A percentile compares a stretch with the other conserved stretches of the same genome.
These are phyloP conservation scores for Plagodis dolabraria DNA, from an alignment of 2,888 invertebrate species.

Conservation along the genomic window DNA sequence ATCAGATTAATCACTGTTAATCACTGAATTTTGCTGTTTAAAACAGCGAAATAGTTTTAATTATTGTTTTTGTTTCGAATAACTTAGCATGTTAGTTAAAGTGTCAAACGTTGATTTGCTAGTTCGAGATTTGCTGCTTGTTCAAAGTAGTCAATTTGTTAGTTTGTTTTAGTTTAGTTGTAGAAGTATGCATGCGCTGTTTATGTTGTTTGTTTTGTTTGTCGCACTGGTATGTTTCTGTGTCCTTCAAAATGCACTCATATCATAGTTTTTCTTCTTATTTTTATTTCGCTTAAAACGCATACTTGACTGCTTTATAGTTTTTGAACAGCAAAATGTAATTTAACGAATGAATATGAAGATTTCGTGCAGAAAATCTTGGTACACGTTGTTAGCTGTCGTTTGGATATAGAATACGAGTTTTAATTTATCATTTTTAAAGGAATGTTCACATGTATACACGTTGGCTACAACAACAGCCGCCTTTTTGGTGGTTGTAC, in stretches of 20 bases:
- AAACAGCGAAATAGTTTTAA: constrained; percentile 47
- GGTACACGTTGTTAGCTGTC: constrained; percentile 57
- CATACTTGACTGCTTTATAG: constrained; percentile 62
- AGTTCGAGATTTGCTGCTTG: constrained; percentile 38
- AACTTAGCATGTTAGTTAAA: constrained; percentile 47
- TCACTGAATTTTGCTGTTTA: constrained; percentile 69
- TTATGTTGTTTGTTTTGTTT: constrained; percentile 40
- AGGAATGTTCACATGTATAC: constrained; percentile 77
- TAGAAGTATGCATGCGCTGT: constrained; percentile 31
- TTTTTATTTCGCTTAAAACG: constrained; percentile 59
- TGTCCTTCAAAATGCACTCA: constrained; percentile 80
- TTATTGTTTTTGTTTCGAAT: constrained; percentile 39
- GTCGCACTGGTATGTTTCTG: constrained; percentile 67
- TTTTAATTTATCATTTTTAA: constrained; percentile 61
- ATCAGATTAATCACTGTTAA: constrained; percentile 36
- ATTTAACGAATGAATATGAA: constrained; percentile 42
- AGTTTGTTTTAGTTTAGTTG: constrained; percentile 28
- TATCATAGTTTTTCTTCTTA: constrained; percentile 71
- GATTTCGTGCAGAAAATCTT: constrained; percentile 60
- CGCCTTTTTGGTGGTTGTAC: constrained; percentile 49
- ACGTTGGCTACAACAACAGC: constrained; percentile 50
- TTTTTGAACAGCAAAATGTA: constrained; percentile 65
- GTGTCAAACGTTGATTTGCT: constrained; percentile 39
- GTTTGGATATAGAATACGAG: constrained; percentile 55
- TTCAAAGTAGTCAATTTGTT: constrained; percentile 24